phyloP scores from a whole-genome alignment of 1,140 invertebrate genomes.

The Chironomus tepperi region DNA sequence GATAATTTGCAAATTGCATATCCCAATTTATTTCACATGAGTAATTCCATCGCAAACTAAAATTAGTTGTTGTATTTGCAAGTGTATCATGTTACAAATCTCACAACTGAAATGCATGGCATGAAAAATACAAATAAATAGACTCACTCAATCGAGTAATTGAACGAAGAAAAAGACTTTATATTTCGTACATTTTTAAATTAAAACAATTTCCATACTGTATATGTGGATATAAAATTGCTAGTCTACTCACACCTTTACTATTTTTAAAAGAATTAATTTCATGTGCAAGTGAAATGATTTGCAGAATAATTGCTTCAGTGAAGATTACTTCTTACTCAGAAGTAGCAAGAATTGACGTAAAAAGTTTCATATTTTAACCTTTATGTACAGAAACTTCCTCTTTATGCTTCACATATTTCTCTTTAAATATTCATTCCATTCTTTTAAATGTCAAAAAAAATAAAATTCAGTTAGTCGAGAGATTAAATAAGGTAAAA shows the following conservation, averaged over 20 bases:
- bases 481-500: not conserved
- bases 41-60: not conserved
- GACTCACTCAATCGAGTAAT: not conserved
- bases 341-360: not conserved
- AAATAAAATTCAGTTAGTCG: not conserved
- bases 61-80: not conserved
- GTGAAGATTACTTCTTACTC: not conserved
- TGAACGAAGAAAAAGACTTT: not conserved
- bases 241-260: not conserved
- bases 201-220: not conserved
- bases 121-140: not conserved
- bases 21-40: not conserved
- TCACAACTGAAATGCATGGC: not conserved
- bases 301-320: not conserved
- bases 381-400: not conserved
- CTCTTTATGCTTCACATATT: not conserved
- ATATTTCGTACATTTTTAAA: not conserved
- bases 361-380: too few species aligned
- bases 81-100: not conserved
- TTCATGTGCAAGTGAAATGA: not conserved
- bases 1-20: not conserved
- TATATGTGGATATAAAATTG: not conserved
- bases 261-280: not conserved
- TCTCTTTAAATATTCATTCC: not conserved
- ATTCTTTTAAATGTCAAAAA: not conserved